Evolutionary conservation across 2,797 vertebrate genomes (phyloP).

Genomic region (Coilia nasus): DNA sequence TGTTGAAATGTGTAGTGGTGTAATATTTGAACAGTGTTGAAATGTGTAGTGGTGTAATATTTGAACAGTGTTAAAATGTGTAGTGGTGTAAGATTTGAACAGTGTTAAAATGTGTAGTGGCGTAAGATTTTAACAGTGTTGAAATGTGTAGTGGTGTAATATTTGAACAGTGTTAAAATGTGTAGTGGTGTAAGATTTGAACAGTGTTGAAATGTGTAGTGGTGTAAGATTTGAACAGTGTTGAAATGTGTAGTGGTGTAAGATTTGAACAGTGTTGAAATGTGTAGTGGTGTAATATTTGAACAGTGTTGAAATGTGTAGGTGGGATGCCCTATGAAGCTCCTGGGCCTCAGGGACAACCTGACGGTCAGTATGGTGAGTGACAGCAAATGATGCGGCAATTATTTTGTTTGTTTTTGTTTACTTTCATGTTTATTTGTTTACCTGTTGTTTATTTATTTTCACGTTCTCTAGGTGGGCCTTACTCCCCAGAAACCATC

Average conservation of each 20-base stretch:
- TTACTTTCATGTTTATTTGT: not conserved
- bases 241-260: not conserved
- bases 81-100: too few relatives aligned
- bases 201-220: not conserved
- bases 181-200: too few relatives aligned
- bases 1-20: too few relatives aligned
- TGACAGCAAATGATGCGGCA: not conserved
- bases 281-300: not conserved
- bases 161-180: too few relatives aligned
- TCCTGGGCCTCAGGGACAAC: not conserved
- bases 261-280: not conserved
- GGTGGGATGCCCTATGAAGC: not conserved
- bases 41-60: too few relatives aligned
- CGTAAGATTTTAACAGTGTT: too few relatives aligned
- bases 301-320: not conserved
- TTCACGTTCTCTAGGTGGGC: constrained; percentile 59
- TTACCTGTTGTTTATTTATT: constrained; percentile 11
- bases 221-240: too few relatives aligned
- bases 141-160: too few relatives aligned
- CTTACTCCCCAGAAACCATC: constrained; percentile 48
- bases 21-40: too few relatives aligned
- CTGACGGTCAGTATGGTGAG: not conserved
- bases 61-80: too few relatives aligned
- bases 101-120: too few relatives aligned
- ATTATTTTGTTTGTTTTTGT: not conserved